These are phyloP conservation scores for Chymomyza procnemis DNA, from an alignment of 2,888 invertebrate genomes.

Conservation along the genomic window DNA sequence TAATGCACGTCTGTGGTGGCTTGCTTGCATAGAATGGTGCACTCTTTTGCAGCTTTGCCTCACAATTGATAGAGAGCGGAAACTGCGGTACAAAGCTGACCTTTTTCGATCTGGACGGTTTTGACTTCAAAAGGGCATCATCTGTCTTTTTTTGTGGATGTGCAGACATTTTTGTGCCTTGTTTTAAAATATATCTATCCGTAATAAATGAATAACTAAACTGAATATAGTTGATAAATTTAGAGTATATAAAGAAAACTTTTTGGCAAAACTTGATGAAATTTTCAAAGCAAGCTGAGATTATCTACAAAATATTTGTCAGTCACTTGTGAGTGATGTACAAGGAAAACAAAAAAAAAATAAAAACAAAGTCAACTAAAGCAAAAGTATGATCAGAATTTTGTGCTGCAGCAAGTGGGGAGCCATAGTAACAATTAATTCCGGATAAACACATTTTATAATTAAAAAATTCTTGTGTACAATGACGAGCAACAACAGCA, in stretches of 20 bases:
- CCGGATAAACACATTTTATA: slow-evolving; percentile 72
- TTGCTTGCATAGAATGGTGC: neutral
- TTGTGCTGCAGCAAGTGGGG: slow-evolving; percentile 5
- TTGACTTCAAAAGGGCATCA: neutral
- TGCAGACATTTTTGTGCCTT: neutral
- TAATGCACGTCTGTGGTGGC: neutral
- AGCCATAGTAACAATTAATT: slow-evolving; percentile 68
- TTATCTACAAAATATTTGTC: neutral
- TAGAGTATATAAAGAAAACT: neutral
- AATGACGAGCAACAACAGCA: slow-evolving; percentile 39
- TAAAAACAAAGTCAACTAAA: neutral
- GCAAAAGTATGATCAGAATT: neutral
- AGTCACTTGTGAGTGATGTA: neutral
- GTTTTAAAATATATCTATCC: neutral
- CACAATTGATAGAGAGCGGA: neutral
- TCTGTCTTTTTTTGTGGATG: neutral
- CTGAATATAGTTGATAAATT: neutral
- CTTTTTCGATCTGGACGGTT: neutral
- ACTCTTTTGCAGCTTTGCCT: neutral
- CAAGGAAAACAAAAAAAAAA: too few species aligned
- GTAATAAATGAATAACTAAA: neutral
- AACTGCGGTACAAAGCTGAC: neutral
- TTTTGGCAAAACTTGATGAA: neutral
- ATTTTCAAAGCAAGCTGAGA: neutral
- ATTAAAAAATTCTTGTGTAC: slow-evolving; percentile 71